Base-by-base conservation (phyloP, 2,888 invertebrate species). In the Chrysolina oricalcia region DNA sequence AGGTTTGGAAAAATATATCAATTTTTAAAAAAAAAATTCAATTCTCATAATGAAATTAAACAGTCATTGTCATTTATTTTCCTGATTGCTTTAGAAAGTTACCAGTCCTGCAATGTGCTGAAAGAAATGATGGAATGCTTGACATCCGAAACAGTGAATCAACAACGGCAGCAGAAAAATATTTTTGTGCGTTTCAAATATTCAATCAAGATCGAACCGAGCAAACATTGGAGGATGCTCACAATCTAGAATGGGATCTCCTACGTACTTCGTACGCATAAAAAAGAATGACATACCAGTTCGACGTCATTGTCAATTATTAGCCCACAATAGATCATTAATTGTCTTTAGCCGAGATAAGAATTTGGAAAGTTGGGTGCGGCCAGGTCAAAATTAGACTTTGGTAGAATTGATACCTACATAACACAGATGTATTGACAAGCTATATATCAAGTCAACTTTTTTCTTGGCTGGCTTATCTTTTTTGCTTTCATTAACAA, bases 311-410 rank as follows among this genome's bases (percentile, higher is more conserved):
- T 78, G 80, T 80, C 80, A 76, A 77, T 80, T 80, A 80, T 69
- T 72, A 53, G 70, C 67, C 63, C 76, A 83, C 82, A 83, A 82
- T 82, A 82, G 79, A 82, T 82, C 82, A 83, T 82, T 82, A 83
- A 83, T 83, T 83, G 82, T 83, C 80, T 76, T 79, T 76, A 78
- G 76, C n/a, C 62, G 78, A 79, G 81, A 82, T 81, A 81, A 81
- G 76, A 72, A 81, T 83, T 83, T 83, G 78, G 82, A 83, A 83
- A 83, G 82, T 82, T 80, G 70, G 82, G 80, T 76, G 83, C 75
- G 78, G 77, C 80, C 50, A 43, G 59, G 77, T 78, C 79, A 69
- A 74, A 78, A 78, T 74, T 79, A 76, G 77, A 77, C 75, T 74
- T 65, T 67, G 43, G 74, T 67, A 68, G 63, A 75, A 19, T 63